A percentile compares a stretch with the other conserved stretches of the same genome.
phyloP scores from a whole-genome alignment of 1,140 invertebrate species.

The Cataglyphis hispanica region DNA sequence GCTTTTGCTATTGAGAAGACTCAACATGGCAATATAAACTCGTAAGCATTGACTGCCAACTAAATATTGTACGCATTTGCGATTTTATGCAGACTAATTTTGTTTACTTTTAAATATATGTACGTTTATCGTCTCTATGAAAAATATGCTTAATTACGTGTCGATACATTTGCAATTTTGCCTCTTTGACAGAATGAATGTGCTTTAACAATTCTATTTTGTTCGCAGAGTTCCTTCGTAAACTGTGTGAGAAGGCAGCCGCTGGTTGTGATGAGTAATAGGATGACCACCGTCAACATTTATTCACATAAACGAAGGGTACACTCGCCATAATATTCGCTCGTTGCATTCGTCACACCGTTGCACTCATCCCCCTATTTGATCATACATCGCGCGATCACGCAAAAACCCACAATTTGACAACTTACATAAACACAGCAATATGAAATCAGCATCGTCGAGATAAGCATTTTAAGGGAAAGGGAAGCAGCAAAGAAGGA shows the following conservation, averaged over 20 bases:
- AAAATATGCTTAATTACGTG: conserved; percentile 23
- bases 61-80: background rate
- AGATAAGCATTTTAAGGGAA: background rate
- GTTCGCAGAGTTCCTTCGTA: conserved; percentile 90
- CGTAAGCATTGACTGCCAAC: conserved; percentile 15
- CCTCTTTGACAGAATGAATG: background rate
- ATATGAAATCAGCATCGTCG: background rate
- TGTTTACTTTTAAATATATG: conserved; percentile 18
- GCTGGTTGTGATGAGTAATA: conserved; percentile 60
- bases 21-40: background rate
- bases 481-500: background rate
- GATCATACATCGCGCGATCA: conserved; percentile 36
- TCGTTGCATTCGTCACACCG: conserved; percentile 63
- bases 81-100: conserved; percentile 50
- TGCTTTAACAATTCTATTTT: conserved; percentile 29
- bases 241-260: conserved; percentile 88
- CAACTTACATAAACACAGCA: conserved; percentile 9
- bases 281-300: conserved; percentile 55
- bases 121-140: conserved; percentile 5
- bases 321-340: conserved; percentile 50
- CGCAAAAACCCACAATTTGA: conserved; percentile 16
- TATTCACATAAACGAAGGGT: conserved; percentile 71
- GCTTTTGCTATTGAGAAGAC: conserved; percentile 27
- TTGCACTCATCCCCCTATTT: conserved; percentile 53
- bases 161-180: background rate